phyloP scores from a whole-genome alignment of 2,797 vertebrate species.

The Chloroceryle inda region DNA sequence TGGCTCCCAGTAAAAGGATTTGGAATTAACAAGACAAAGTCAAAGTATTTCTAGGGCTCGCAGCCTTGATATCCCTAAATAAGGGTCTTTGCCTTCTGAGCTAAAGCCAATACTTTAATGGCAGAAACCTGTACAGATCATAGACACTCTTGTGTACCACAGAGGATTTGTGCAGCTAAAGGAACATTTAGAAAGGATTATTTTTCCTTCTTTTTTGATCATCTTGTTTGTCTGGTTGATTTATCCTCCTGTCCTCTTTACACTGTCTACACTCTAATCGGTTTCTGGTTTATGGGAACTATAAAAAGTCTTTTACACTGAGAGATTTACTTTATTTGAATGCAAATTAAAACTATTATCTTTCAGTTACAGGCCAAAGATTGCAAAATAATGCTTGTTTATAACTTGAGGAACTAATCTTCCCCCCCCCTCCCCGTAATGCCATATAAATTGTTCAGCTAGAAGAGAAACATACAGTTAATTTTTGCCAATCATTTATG shows the following conservation, averaged over 20 bases:
- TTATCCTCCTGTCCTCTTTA: constrained; percentile 66
- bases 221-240: constrained; percentile 74
- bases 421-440: neutral
- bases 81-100: neutral
- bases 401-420: constrained; percentile 62
- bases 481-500: constrained; percentile 59
- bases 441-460: constrained; percentile 57
- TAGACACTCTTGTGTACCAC: neutral
- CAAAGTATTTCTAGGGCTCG: neutral
- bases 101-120: neutral
- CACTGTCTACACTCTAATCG: constrained; percentile 74
- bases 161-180: constrained; percentile 30
- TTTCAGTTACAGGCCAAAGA: constrained; percentile 80
- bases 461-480: constrained; percentile 53
- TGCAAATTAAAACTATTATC: constrained; percentile 81
- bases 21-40: neutral
- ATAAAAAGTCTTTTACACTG: constrained; percentile 77
- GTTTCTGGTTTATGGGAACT: constrained; percentile 77
- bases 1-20: neutral
- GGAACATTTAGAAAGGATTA: constrained; percentile 3
- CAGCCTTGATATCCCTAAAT: neutral
- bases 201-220: neutral
- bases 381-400: constrained; percentile 72
- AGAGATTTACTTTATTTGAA: constrained; percentile 80
- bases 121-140: neutral